These are phyloP conservation scores for Hofmannophila pseudospretella DNA, from an alignment of 2,888 invertebrate species.

Conservation along the genomic window DNA sequence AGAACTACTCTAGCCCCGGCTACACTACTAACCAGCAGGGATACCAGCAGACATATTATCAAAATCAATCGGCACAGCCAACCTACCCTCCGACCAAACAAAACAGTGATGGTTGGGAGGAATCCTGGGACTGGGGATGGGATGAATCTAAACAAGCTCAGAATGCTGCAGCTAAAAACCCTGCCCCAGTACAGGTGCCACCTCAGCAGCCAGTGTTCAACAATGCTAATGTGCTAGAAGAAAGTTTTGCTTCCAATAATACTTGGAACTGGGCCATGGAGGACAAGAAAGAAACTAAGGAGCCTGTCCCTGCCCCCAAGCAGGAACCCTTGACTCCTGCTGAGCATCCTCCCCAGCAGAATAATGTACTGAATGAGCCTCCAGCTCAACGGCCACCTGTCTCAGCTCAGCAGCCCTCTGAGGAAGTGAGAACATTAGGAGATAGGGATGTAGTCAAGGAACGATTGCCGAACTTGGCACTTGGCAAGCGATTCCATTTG, in stretches of 20 bases:
- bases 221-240: slow-evolving; percentile 73
- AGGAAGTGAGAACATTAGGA: slow-evolving; percentile 53
- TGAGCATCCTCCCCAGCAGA: slow-evolving; percentile 27
- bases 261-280: slow-evolving; percentile 81
- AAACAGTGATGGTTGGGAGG: slow-evolving; percentile 58
- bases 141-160: slow-evolving; percentile 71
- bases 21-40: slow-evolving; percentile 35
- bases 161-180: slow-evolving; percentile 28
- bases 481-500: slow-evolving; percentile 60
- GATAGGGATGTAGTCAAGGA: slow-evolving; percentile 61
- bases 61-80: slow-evolving; percentile 39
- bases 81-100: slow-evolving; percentile 36
- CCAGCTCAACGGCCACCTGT: slow-evolving; percentile 22
- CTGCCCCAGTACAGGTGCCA: slow-evolving; percentile 12
- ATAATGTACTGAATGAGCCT: slow-evolving; percentile 26
- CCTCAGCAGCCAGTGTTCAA: slow-evolving; percentile 30
- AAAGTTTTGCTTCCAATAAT: slow-evolving; percentile 76
- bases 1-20: slow-evolving; percentile 46
- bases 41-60: slow-evolving; percentile 49
- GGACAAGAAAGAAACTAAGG: slow-evolving; percentile 50
- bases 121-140: slow-evolving; percentile 80
- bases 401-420: slow-evolving; percentile 25
- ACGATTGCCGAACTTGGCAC: slow-evolving; percentile 60
- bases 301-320: slow-evolving; percentile 17
- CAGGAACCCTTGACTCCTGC: slow-evolving; percentile 23